Evolutionary conservation across 2,113 vertebrate species (phyloP).

Genomic region (Elaphurus davidianus): DNA sequence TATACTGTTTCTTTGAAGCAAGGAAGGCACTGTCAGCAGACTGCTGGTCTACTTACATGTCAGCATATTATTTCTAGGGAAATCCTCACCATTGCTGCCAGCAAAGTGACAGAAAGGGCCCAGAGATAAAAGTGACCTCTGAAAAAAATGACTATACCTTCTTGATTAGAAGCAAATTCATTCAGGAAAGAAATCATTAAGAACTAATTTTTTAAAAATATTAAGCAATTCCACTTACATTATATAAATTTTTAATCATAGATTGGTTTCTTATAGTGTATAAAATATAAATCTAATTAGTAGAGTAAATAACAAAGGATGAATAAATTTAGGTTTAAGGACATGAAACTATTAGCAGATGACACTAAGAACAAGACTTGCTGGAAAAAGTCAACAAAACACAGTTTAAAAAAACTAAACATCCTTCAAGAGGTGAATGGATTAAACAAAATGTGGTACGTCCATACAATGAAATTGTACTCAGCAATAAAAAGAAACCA

Average conservation of each 20-base stretch:
- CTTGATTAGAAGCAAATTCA: conserved; percentile 17
- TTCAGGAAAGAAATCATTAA: conserved; percentile 10
- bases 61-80: background rate
- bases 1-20: background rate
- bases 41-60: background rate
- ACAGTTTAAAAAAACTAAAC: background rate
- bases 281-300: background rate
- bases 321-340: background rate
- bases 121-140: background rate
- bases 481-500: background rate
- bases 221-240: background rate
- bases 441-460: background rate
- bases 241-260: background rate
- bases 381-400: background rate
- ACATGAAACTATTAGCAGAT: background rate
- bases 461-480: background rate
- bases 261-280: background rate
- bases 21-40: background rate
- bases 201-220: background rate
- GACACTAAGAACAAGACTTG: background rate
- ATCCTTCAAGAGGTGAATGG: background rate
- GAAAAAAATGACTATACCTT: background rate
- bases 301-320: background rate
- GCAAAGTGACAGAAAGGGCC: background rate
- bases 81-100: background rate